Conservation (phyloP, 2,113 vertebrate genomes). For the Dromas ardeola region DNA sequence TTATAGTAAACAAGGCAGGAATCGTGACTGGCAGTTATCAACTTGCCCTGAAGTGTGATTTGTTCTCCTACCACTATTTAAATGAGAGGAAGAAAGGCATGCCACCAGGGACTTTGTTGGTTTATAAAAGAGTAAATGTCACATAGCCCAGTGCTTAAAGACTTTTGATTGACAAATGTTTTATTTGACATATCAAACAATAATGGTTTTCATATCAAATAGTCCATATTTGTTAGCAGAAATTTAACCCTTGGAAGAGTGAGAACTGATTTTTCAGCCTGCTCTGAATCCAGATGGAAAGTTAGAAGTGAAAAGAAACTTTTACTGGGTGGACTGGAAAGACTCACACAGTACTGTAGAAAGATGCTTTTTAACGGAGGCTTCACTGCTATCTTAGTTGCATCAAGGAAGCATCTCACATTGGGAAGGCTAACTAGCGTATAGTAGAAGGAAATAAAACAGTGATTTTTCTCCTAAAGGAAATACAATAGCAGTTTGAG, state of each 20-base stretch:
- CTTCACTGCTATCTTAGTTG: conserved; percentile 64
- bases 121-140: conserved; percentile 93
- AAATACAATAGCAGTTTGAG: neutral
- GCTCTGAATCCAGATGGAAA: conserved; percentile 61
- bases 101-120: conserved; percentile 81
- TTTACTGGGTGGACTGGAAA: conserved; percentile 60
- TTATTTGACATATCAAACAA: conserved; percentile 93
- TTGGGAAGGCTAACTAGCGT: conserved; percentile 54
- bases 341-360: conserved; percentile 51
- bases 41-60: conserved; percentile 85
- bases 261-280: conserved; percentile 55
- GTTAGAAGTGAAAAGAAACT: conserved; percentile 68
- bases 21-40: conserved; percentile 90
- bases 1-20: conserved; percentile 86
- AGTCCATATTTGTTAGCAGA: conserved; percentile 78
- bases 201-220: conserved; percentile 85
- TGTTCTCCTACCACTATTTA: conserved; percentile 85
- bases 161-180: conserved; percentile 91
- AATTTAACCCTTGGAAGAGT: conserved; percentile 81
- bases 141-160: conserved; percentile 86
- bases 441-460: conserved; percentile 61
- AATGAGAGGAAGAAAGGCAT: conserved; percentile 86
- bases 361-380: conserved; percentile 53
- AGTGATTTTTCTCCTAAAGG: neutral
- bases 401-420: neutral